Evolutionary conservation across 2,113 vertebrate genomes (phyloP), one percentile per base, ranked within the genome.

Genomic region (Rynchops niger): DNA sequence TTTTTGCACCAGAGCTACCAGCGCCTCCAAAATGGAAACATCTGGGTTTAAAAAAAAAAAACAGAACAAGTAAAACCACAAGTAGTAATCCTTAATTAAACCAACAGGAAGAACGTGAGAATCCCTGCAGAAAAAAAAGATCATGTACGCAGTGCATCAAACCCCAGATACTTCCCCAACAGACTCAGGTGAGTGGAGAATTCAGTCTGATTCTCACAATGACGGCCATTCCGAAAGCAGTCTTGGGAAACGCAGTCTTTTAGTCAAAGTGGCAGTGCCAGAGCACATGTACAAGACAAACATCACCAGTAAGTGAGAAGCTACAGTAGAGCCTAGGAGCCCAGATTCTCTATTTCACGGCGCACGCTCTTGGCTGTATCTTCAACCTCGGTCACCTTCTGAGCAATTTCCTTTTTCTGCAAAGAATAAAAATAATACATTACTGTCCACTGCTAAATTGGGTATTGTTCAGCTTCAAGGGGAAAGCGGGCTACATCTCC

Each of bases 371-470:
- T 98, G 47, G 98, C 98, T 9, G 91, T 95, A 3, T 98, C 97
- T 83, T 98, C 97, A 92, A 99, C 97, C 19, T 91, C 97, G 3
- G 80, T 87, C 76, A 98, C 88, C 62, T 91, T 97, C 67, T 98
- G 98, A 34, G 96, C 97, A 65, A 98, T 95, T 12, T 62, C 62
- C 94, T 98, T 99, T 72, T 94, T 98, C 99, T 99, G 96, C 9
- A 84, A 97, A 82, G 15, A 52, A 93, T 91, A 49, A 43, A 91
- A 89, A 25, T 5, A 45, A 11, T 12, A 25, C 1, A 1, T 86
- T 65, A 82, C 25, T 27, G 26, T 9, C 65, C 61, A 9, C 34
- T 21, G 14, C 25, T 53, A 15, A 50, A 38, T 0, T 6, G 9
- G 30, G 27, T 7, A 16, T 12, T 0, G 0, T n/a, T 50, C 42